Evolutionary conservation across 1,140 invertebrate genomes (phyloP), one percentile per base, ranked within the genome.

Genomic region (Whitmania pigra): DNA sequence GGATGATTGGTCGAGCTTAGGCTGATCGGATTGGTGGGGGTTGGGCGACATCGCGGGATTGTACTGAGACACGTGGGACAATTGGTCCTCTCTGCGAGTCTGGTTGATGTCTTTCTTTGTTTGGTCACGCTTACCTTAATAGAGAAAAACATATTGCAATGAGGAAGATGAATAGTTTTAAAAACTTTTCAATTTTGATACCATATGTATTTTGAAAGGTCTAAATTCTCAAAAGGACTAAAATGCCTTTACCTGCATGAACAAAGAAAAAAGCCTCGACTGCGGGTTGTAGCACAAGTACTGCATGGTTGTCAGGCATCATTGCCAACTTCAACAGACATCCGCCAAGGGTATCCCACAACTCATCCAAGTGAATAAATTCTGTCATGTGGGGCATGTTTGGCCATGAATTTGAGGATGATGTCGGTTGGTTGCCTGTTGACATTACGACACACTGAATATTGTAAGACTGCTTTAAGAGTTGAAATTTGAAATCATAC

Each of bases 241-340:
- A 31, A 43, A 68, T 20, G 73, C 17, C 69, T 72, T 69, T 72
- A 80, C 81, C 80, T 57, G 90, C 89, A 79, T 93, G 90, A 13
- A 93, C 90, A 27, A 93, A 83, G 84, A 94, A 93, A 82, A 94
- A 94, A 25, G 91, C 90, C 80, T 95, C 93, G 15, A 94, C 92
- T 5, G 92, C 90, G 22, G 92, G 90, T 83, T 93, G 92, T 68
- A 95, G 82, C 40, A 94, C 90, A n/a, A 95, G 84, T 7, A 95
- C 92, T 53, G 92, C 92, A 83, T 94, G 91, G 77, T 91, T 89
- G 83, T 95, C 92, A n/a, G 89, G 89, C 66, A 90, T 91, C 76
- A 91, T 87, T 75, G 90, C 90, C 29, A 94, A 80, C 77, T 91
- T 89, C 36, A 87, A 82, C 73, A 95, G 85, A 82, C 92, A 94